These are phyloP conservation scores for Antheraea assamensis DNA, from an alignment of 2,888 invertebrate species.

Conservation along the genomic window DNA sequence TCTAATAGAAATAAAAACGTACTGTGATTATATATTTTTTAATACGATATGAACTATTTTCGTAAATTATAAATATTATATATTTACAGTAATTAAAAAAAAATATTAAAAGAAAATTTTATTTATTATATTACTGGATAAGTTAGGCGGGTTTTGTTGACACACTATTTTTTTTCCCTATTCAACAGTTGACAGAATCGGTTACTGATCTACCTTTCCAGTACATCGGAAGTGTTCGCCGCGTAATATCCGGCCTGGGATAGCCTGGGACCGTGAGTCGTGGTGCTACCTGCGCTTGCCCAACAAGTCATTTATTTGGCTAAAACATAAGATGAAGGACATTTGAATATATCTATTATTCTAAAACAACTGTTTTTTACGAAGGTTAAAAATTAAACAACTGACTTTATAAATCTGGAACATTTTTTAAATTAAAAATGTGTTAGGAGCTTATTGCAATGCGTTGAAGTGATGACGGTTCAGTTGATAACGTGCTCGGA, in stretches of 20 bases:
- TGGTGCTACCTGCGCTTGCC: slow-evolving; percentile 26
- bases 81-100: neutral
- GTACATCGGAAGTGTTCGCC: slow-evolving; percentile 31
- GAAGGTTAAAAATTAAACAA: too few relatives aligned
- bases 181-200: neutral
- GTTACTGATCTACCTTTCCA: neutral
- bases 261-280: slow-evolving; percentile 29
- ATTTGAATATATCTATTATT: too few relatives aligned
- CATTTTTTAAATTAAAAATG: too few relatives aligned
- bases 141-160: neutral
- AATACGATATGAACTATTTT: neutral
- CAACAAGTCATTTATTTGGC: neutral
- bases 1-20: neutral
- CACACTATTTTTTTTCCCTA: neutral
- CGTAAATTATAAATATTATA: too few relatives aligned
- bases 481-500: too few relatives aligned
- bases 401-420: too few relatives aligned
- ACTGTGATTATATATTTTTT: neutral
- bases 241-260: slow-evolving; percentile 43
- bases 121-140: neutral
- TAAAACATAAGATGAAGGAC: too few relatives aligned
- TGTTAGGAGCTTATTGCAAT: too few relatives aligned
- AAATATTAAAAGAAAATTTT: neutral
- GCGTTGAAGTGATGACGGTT: too few relatives aligned
- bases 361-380: too few relatives aligned